phyloP scores from a whole-genome alignment of 1,140 invertebrate genomes.

The Apis laboriosa region DNA sequence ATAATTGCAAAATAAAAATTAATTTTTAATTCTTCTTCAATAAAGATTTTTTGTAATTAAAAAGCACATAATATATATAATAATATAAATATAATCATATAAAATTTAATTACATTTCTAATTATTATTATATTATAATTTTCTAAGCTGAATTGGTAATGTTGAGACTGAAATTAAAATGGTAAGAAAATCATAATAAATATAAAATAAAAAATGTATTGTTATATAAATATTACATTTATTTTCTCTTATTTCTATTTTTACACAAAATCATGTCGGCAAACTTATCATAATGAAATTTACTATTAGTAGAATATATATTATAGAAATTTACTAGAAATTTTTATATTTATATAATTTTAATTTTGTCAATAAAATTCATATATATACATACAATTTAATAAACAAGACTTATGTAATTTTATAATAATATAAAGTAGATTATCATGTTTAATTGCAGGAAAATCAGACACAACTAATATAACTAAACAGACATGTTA shows the following conservation, averaged over 20 bases:
- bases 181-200: too few species aligned
- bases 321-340: constrained; percentile 49
- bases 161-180: too few species aligned
- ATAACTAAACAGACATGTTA: not conserved
- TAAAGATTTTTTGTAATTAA: too few species aligned
- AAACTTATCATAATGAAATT: constrained; percentile 42
- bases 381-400: not conserved
- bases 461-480: constrained; percentile 1
- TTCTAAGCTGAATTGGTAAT: too few species aligned
- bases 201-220: too few species aligned
- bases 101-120: too few species aligned
- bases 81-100: too few species aligned
- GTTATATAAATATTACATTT: too few species aligned
- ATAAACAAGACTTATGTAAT: not conserved
- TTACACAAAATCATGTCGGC: constrained; percentile 27
- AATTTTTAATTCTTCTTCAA: too few species aligned
- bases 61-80: too few species aligned
- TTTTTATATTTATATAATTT: not conserved
- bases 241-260: constrained; percentile 40
- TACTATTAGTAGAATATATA: constrained; percentile 54
- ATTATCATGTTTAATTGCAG: constrained; percentile 2
- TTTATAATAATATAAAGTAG: not conserved
- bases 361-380: not conserved
- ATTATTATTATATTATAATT: too few species aligned
- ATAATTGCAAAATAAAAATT: too few species aligned